Evolutionary conservation across 2,113 vertebrate species (phyloP), one percentile per base, ranked within the genome.

Genomic region (Craseonycteris thonglongyai): DNA sequence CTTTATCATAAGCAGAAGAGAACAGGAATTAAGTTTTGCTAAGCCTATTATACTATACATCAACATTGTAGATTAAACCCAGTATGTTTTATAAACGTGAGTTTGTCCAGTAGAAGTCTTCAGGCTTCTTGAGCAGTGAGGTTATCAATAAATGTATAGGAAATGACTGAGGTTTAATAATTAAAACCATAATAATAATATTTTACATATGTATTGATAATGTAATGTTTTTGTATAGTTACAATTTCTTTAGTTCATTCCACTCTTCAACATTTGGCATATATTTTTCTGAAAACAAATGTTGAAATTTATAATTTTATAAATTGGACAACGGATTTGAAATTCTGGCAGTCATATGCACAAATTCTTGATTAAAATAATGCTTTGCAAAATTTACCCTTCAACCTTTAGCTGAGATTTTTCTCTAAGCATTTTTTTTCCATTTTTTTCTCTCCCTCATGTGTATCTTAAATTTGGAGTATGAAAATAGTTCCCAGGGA

Each of bases 281-380:
- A 18, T 26, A 2, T 22, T 71, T 95, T n/a, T 68, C 35, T 83
- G 47, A 88, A 75, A 90, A 66, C 22, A 90, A 84, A 93, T 51
- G 19, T 69, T 91, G 79, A 88, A 11, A 49, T 14, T 92, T 74
- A 26, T 0, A 76, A 33, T 76, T 92, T 35, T 24, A 88, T 54
- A 88, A 92, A 74, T 92, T 54, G n/a, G 30, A 81, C 14, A 90
- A 19, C 15, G 76, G 61, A 93, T 94, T 84, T 90, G 76, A 90
- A 95, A 90, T 84, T 95, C 45, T 93, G 22, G 47, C 54, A 94
- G 47, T 75, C 24, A 90, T 18, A 90, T 71, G 49, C 54, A 92
- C 10, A 93, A 84, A 90, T 56, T 75, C 15, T 63, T 51, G 24
- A 81, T 75, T 90, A 66, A 96, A 95, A 90, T 88, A 51, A 2